Percentiles rank a stretch among this genome's conserved stretches.
These are phyloP conservation scores for Drosophila kambysellisi DNA, from an alignment of 2,888 invertebrate species.

Conservation along the genomic window DNA sequence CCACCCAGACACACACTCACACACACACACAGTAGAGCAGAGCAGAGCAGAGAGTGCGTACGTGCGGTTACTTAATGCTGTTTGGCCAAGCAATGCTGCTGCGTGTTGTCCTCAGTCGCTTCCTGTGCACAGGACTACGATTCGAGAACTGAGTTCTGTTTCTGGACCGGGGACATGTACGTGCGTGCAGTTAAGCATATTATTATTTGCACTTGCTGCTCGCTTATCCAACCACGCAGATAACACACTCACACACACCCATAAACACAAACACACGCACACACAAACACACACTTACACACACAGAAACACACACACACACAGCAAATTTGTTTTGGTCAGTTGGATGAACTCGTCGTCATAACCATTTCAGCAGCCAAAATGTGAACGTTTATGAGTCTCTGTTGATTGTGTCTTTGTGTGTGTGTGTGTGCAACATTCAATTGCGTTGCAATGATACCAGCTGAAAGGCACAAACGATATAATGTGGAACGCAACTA, in stretches of 20 bases:
- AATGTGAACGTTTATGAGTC: constrained; percentile 67
- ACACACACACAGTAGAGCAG: not conserved
- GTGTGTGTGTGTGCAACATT: constrained; percentile 11
- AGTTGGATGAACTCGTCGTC: constrained; percentile 54
- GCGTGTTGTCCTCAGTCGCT: constrained; percentile 62
- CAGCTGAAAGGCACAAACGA: not conserved
- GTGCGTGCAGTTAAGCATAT: constrained; percentile 74
- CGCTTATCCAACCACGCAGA: constrained; percentile 47
- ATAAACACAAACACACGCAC: not conserved
- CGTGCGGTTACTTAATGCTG: constrained; percentile 75
- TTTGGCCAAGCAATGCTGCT: constrained; percentile 66
- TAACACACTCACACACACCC: constrained; percentile 21
- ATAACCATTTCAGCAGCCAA: constrained; percentile 71
- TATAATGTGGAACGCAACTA: not conserved
- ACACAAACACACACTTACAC: not conserved
- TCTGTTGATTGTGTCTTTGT: constrained; percentile 11
- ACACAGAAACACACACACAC: not conserved
- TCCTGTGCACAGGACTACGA: constrained; percentile 42
- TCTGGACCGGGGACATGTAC: constrained; percentile 40
- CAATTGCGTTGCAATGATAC: constrained; percentile 50
- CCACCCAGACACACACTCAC: constrained; percentile 18
- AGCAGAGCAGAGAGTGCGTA: constrained; percentile 40
- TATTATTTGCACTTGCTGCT: constrained; percentile 77
- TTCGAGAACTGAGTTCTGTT: constrained; percentile 6
- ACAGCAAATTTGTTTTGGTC: constrained; percentile 49